A percentile compares a stretch with the other conserved stretches of the same genome.
Conservation (phyloP, 2,113 vertebrate species). For the Melospiza georgiana region DNA sequence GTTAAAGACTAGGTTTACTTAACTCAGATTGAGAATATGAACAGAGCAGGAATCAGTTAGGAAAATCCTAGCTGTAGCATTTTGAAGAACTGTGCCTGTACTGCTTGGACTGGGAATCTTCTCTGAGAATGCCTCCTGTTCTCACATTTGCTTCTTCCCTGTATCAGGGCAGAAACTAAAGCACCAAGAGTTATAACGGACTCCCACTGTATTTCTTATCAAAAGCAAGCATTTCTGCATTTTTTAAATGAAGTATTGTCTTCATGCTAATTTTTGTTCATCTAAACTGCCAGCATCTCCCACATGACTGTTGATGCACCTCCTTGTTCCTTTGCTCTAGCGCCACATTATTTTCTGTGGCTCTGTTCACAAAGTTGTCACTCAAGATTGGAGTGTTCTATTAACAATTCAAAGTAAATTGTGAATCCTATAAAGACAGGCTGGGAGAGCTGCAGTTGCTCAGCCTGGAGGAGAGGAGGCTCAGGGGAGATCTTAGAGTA, state of each 20-base stretch:
- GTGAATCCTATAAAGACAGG: not conserved
- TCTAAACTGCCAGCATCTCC: not conserved
- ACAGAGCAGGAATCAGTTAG: not conserved
- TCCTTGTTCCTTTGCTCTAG: not conserved
- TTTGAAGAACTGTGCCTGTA: not conserved
- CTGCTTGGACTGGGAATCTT: not conserved
- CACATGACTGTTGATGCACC: fast-evolving
- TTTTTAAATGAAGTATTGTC: not conserved
- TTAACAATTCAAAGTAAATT: not conserved
- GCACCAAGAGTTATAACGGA: not conserved
- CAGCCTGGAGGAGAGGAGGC: not conserved
- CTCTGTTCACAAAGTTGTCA: not conserved
- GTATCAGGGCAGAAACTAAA: not conserved
- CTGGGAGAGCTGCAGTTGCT: not conserved
- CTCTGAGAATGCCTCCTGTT: not conserved
- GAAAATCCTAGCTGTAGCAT: not conserved
- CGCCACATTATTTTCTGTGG: not conserved
- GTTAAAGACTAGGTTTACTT: not conserved
- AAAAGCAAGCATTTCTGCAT: not conserved
- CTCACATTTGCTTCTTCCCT: not conserved
- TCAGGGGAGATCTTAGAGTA: not conserved
- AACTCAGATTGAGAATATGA: not conserved
- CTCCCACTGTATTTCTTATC: not conserved
- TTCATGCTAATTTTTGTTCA: not conserved
- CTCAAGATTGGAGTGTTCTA: not conserved